phyloP scores from a whole-genome alignment of 2,888 invertebrate species.

The Lathronympha strigana region DNA sequence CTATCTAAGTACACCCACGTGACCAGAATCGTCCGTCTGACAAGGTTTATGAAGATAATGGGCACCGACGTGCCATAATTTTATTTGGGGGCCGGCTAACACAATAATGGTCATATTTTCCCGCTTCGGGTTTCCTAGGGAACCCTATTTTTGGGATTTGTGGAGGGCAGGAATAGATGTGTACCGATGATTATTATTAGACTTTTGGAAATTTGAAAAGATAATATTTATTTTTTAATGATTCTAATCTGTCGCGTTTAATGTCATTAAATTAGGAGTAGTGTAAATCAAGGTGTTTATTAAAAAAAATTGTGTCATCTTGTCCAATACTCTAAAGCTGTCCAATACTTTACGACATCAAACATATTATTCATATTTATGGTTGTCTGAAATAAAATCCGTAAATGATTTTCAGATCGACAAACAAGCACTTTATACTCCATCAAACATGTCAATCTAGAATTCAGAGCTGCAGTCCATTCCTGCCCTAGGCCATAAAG shows the following conservation, averaged over 20 bases:
- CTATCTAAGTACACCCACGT: constrained; percentile 5
- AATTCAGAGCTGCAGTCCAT: constrained; percentile 13
- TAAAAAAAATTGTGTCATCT: background rate
- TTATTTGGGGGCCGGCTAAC: constrained; percentile 65
- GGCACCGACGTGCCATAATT: constrained; percentile 64
- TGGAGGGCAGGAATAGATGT: background rate
- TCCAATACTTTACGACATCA: too few relatives aligned
- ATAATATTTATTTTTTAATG: background rate
- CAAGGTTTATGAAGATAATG: constrained; percentile 61
- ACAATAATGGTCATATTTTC: constrained; percentile 71
- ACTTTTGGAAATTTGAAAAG: background rate
- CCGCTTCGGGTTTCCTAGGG: constrained; percentile 47
- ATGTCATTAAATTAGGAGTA: background rate
- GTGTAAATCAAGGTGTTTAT: background rate
- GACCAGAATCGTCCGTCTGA: constrained; percentile 17
- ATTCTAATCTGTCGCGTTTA: background rate
- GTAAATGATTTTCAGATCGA: background rate
- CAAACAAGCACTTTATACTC: constrained; percentile 7
- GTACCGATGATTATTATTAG: background rate
- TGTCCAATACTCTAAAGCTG: too few relatives aligned
- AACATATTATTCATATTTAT: background rate
- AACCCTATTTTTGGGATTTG: constrained; percentile 15
- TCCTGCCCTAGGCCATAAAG: constrained; percentile 26
- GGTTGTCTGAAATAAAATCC: background rate
- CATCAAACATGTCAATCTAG: constrained; percentile 13